These are phyloP conservation scores for Acanthosepion esculentum DNA, from an alignment of 2,888 invertebrate species.

Conservation along the genomic window DNA sequence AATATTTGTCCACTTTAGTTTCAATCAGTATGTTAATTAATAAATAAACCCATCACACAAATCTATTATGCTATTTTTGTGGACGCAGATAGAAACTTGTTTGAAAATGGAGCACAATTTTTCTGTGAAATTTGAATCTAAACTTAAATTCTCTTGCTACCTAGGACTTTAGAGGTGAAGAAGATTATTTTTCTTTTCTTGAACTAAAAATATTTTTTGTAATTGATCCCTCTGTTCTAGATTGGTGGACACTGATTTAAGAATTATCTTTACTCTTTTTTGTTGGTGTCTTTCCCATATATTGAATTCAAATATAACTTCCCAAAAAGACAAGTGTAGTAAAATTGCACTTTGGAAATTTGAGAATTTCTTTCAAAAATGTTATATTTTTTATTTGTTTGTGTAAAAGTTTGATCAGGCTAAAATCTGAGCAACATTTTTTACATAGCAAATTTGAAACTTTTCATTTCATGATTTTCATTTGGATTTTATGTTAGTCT, in stretches of 20 bases:
- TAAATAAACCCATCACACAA: too few species aligned
- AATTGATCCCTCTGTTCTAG: not conserved
- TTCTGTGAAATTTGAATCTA: not conserved
- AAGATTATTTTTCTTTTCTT: not conserved
- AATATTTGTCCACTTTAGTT: not conserved
- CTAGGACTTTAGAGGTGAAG: not conserved
- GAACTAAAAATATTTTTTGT: not conserved
- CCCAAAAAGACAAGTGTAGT: too few species aligned
- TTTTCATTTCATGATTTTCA: too few species aligned
- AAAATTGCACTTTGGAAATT: too few species aligned
- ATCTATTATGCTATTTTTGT: not conserved
- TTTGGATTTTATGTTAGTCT: too few species aligned
- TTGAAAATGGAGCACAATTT: not conserved
- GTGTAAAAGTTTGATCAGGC: too few species aligned
- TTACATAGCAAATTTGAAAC: too few species aligned
- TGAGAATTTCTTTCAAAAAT: too few species aligned
- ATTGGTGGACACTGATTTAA: not conserved
- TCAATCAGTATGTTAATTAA: not conserved
- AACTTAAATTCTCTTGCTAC: not conserved
- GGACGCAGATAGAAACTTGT: not conserved
- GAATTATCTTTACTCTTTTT: not conserved
- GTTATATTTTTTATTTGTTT: too few species aligned
- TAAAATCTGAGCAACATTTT: too few species aligned
- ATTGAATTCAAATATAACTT: too few species aligned
- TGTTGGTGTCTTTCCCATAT: not conserved